A percentile compares a stretch with the other conserved stretches of the same genome.
Evolutionary conservation across 2,888 invertebrate species (phyloP).

Genomic region (Listrodromus nycthemerus): DNA sequence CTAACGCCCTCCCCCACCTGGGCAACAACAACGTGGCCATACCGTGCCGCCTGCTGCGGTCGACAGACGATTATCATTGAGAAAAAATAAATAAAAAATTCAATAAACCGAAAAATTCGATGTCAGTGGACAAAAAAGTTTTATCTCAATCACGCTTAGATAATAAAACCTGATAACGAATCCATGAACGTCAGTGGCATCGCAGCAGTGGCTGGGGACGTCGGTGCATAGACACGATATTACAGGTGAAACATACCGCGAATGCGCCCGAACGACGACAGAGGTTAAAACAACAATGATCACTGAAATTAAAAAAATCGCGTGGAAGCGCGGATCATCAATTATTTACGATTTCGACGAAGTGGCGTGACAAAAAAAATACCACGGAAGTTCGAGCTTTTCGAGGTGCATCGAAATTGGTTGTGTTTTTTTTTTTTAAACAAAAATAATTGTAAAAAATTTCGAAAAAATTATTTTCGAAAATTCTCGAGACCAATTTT

Average conservation of each 20-base stretch:
- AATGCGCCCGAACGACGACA: neutral
- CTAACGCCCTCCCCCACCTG: neutral
- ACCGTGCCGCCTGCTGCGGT: constrained; percentile 32
- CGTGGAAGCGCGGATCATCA: too few species aligned
- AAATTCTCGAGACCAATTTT: too few species aligned
- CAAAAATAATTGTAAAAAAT: too few species aligned
- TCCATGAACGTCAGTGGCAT: neutral
- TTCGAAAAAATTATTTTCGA: too few species aligned
- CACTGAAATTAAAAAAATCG: too few species aligned
- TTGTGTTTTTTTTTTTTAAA: too few species aligned
- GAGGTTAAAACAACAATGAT: constrained; percentile 10
- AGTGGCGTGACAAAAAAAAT: too few species aligned
- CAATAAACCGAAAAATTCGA: neutral
- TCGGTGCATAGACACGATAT: neutral
- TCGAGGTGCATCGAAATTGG: too few species aligned
- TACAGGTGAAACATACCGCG: constrained; percentile 3
- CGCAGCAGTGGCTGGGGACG: too few species aligned
- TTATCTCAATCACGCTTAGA: neutral
- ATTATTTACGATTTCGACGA: too few species aligned
- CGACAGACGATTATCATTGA: constrained; percentile 16
- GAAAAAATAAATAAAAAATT: neutral
- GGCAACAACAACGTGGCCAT: constrained; percentile 67
- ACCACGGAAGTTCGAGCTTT: too few species aligned
- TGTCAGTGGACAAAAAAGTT: neutral
- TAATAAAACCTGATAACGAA: neutral